Base-by-base conservation (phyloP, 2,888 invertebrate genomes). In the Ochlodes sylvanus region DNA sequence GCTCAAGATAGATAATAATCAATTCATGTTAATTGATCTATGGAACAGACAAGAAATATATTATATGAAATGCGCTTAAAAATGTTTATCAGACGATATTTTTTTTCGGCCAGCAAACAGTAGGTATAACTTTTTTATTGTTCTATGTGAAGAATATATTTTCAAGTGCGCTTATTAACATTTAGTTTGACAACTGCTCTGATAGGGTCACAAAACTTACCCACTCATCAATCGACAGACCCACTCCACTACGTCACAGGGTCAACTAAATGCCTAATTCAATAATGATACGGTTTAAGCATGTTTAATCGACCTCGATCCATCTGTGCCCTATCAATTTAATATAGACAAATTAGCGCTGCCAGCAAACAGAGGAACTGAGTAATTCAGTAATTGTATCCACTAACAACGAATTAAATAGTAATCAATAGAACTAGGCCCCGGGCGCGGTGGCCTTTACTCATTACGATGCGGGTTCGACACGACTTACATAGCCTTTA, bases 341-440 rank as follows among this genome's bases (percentile, higher is more conserved):
- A 76, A 79, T 77, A 75, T 74, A 74, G 76, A 78, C 73, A 76
- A 79, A 79, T 79, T 77, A 77, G 76, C 72, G 73, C 71, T 71
- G 75, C 71, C 73, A 77, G 77, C 78, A 77, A 80, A 77, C 78
- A 77, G 76, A 91, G 90, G 89, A 91, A 90, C 88, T 82, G 77
- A 84, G 90, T 92, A 90, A 92, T 92, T 91, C 90, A 90, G 89
- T 92, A 91, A 92, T 92, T 90, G 92, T 92, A 89, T 90, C 88
- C 84, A 89, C 89, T 88, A 89, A 89, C 89, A 87, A 86, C 83
- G 82, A 91, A 91, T 92, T 91, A 90, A 92, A 92, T 88, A 89
- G 90, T 90, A 87, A 91, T 90, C 92, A 90, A 92, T 90, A 90
- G 87, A 89, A 86, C 83, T 79, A 85, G 85, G 86, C 83, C 79